A percentile compares a stretch with the other conserved stretches of the same genome.
Evolutionary conservation across 2,888 invertebrate species (phyloP).

Genomic region (Coremacera marginata): DNA sequence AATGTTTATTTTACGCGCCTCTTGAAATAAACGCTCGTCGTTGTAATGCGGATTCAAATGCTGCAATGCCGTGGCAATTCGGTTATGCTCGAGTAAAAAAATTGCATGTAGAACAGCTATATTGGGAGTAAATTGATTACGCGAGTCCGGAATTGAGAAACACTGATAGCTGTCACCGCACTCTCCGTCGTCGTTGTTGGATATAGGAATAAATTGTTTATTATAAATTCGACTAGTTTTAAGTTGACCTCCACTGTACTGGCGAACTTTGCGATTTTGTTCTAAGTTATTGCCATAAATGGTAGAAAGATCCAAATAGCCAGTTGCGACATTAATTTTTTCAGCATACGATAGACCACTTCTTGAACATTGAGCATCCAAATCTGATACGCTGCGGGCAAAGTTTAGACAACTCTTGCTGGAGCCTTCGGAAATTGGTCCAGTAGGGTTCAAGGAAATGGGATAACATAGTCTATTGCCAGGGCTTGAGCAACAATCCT

Average conservation of each 20-base stretch:
- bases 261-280: slow-evolving; percentile 75
- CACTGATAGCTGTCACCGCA: slow-evolving; percentile 75
- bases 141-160: slow-evolving; percentile 75
- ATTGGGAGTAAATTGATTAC: slow-evolving; percentile 66
- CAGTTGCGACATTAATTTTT: slow-evolving; percentile 71
- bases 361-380: slow-evolving; percentile 73
- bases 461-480: slow-evolving; percentile 66
- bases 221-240: slow-evolving; percentile 72
- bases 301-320: slow-evolving; percentile 78
- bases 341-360: slow-evolving; percentile 71
- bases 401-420: slow-evolving; percentile 75
- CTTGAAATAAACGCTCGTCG: slow-evolving; percentile 70
- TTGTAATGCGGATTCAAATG: slow-evolving; percentile 70
- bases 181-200: slow-evolving; percentile 70
- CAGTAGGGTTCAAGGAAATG: slow-evolving; percentile 72
- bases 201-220: slow-evolving; percentile 78
- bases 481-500: slow-evolving; percentile 55
- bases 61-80: slow-evolving; percentile 65
- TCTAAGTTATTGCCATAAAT: slow-evolving; percentile 80
- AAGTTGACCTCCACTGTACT: slow-evolving; percentile 76
- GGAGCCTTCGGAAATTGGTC: slow-evolving; percentile 71
- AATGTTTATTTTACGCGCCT: slow-evolving; percentile 69
- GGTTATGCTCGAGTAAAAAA: slow-evolving; percentile 70
- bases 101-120: slow-evolving; percentile 68
- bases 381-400: slow-evolving; percentile 75